Percentiles rank a stretch among this genome's conserved stretches.
phyloP scores from a whole-genome alignment of 2,797 vertebrate genomes.

The Epinephelus coioides region DNA sequence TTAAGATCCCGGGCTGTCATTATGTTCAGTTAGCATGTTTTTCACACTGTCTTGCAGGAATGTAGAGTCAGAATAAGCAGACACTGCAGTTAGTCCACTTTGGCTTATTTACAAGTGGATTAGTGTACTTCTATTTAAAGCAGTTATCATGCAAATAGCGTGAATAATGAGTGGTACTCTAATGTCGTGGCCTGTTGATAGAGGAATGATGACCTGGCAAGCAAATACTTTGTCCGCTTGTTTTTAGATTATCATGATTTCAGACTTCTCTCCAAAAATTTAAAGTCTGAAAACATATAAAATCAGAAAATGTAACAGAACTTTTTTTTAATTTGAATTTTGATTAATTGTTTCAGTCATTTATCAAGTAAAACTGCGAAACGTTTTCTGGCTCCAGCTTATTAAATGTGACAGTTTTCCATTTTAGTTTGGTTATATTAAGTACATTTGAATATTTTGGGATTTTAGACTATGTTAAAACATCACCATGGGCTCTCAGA shows the following conservation, averaged over 20 bases:
- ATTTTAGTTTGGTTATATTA: background rate
- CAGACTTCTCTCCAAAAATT: background rate
- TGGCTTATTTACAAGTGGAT: conserved; percentile 21
- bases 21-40: conserved; percentile 1
- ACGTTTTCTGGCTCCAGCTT: no score
- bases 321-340: background rate
- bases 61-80: background rate
- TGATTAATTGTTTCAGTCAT: background rate
- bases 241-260: background rate
- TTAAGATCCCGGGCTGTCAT: conserved; percentile 2
- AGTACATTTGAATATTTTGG: background rate
- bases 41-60: conserved; percentile 5
- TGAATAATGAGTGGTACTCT: background rate
- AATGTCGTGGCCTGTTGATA: background rate
- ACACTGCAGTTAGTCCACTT: background rate
- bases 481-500: background rate
- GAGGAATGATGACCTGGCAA: background rate
- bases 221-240: background rate
- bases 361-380: no score
- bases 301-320: background rate
- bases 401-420: no score
- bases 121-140: background rate
- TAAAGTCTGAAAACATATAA: background rate
- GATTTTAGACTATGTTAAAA: background rate
- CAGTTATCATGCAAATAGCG: conserved; percentile 36